Conservation (phyloP, 2,888 invertebrate genomes). For the Apoda limacodes region DNA sequence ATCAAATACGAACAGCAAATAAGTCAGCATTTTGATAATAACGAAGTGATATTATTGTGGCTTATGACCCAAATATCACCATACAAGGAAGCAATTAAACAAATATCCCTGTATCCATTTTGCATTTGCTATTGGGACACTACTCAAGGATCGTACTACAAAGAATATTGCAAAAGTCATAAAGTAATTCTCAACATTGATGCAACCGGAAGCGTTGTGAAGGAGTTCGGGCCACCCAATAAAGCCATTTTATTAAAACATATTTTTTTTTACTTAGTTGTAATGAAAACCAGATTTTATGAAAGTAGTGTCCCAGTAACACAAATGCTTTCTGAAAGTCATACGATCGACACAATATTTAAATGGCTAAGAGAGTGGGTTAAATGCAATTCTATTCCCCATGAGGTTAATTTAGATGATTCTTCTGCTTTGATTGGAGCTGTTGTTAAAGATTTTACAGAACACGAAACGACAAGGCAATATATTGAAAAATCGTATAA, state of each 20-base stretch:
- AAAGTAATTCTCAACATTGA: too few relatives aligned
- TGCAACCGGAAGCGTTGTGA: too few relatives aligned
- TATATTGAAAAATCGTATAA: slow-evolving; percentile 10
- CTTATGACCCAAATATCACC: too few relatives aligned
- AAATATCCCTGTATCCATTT: too few relatives aligned
- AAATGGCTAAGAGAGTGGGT: slow-evolving; percentile 9
- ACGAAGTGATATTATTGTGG: too few relatives aligned
- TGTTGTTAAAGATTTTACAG: slow-evolving; percentile 10
- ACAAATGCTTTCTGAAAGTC: slow-evolving; percentile 12
- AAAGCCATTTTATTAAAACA: neutral
- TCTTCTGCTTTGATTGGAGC: slow-evolving; percentile 14
- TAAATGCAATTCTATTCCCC: slow-evolving; percentile 7
- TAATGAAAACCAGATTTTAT: slow-evolving; percentile 7
- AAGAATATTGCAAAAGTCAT: slow-evolving; percentile 7
- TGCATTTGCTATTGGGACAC: slow-evolving; percentile 7
- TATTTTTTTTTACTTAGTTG: too few relatives aligned
- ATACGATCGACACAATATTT: slow-evolving; percentile 9
- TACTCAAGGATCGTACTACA: slow-evolving; percentile 6
- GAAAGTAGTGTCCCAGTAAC: slow-evolving; percentile 7
- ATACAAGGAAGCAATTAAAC: too few relatives aligned
- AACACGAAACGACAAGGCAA: slow-evolving; percentile 8
- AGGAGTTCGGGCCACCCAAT: slow-evolving; percentile 4
- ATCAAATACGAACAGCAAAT: too few relatives aligned
- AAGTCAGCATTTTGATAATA: too few relatives aligned
- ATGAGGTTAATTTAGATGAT: slow-evolving; percentile 12